phyloP scores from a whole-genome alignment of 2,888 invertebrate genomes.

The Erebia epiphron region DNA sequence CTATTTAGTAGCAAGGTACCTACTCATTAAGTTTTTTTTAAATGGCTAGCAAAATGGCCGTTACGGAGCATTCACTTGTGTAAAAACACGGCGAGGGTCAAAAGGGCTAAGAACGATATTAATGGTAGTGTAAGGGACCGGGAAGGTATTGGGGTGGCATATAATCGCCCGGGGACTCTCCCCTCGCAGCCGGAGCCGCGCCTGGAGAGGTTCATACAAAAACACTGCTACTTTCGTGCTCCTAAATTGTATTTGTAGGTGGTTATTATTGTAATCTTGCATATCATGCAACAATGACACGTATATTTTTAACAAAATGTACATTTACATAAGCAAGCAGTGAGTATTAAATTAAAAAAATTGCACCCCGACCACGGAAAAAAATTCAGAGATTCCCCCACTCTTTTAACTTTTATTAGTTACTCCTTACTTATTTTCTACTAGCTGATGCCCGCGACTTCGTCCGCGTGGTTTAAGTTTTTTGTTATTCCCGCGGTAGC shows the following conservation, averaged over 20 bases:
- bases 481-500: too few relatives aligned
- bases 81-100: constrained; percentile 33
- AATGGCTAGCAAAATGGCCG: constrained; percentile 19
- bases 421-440: too few relatives aligned
- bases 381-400: too few relatives aligned
- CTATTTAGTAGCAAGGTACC: neutral
- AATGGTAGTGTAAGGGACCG: constrained; percentile 35
- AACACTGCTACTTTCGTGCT: neutral
- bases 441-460: too few relatives aligned
- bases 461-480: too few relatives aligned
- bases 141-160: constrained; percentile 22
- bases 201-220: neutral
- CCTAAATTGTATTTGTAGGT: neutral
- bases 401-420: too few relatives aligned
- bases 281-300: neutral
- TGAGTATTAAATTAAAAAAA: too few relatives aligned
- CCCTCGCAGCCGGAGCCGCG: constrained; percentile 11
- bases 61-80: constrained; percentile 21
- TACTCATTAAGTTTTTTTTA: neutral
- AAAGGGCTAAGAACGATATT: constrained; percentile 39
- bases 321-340: too few relatives aligned
- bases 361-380: too few relatives aligned
- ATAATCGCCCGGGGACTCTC: constrained; percentile 19
- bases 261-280: neutral
- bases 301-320: neutral